Base-by-base conservation (phyloP, 2,888 invertebrate species). In the Serrognathus titanus region DNA sequence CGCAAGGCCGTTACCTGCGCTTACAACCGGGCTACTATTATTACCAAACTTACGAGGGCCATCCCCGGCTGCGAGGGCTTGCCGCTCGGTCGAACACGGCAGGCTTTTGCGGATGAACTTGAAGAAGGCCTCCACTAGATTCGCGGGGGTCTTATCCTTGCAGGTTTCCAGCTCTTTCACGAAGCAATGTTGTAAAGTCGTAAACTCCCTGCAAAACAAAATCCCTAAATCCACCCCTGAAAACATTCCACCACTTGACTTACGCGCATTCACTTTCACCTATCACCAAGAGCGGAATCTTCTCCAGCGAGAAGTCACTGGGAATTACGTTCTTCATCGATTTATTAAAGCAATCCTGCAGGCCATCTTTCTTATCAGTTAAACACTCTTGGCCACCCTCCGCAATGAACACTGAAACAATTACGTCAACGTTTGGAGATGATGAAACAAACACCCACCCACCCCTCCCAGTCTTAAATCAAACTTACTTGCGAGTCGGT, bases 371-470 rank as follows among this genome's bases (percentile, higher is more conserved):
- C 60, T 86, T 85, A 0, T 81, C 79, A 55, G 81, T 68, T 58
- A 91, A 78, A 69, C 92, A 92, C 69, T 90, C 88, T 7, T 87
- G 85, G 0, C 92, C 92, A n/a, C 87, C 86, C 70, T 91, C 90
- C 1, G 91, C 86, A 55, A 92, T 88, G 71, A 92, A 92, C 66
- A 92, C 89, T 84, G 72, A 9, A 81, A 80, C 56, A 60, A 43
- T 43, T 43, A 13, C 9, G 7, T 39, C 6, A 39, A 6, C 2
- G 7, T 39, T 10, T 38, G 5, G 5, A 16, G 16, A 3, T 16
- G 16, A n/a, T n/a, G n/a, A n/a, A n/a, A n/a, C n/a, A n/a, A n/a
- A n/a, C n/a, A n/a, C n/a, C n/a, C n/a, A n/a, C n/a, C n/a, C n/a
- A n/a, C n/a, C n/a, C n/a, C n/a, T n/a, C n/a, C n/a, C n/a, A n/a